Evolutionary conservation across 2,797 vertebrate genomes (phyloP).

Genomic region (Molossus alvarezi): DNA sequence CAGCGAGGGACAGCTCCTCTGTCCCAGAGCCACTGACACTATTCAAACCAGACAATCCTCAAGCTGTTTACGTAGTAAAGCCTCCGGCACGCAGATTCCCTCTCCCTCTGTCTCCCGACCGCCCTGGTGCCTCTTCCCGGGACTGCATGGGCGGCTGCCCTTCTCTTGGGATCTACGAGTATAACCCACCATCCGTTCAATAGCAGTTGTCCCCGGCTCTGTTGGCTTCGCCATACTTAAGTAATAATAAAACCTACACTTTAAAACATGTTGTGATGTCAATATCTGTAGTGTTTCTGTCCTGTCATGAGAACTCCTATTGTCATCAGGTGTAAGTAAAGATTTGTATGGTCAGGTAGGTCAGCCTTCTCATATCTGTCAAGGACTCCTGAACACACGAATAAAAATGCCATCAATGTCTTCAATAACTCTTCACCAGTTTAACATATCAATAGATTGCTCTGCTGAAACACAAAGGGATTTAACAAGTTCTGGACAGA

Average conservation of each 20-base stretch:
- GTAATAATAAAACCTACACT: neutral
- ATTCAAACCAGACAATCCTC: neutral
- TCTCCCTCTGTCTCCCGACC: neutral
- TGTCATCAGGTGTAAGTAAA: neutral
- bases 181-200: neutral
- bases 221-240: neutral
- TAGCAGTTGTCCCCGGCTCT: neutral
- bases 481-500: constrained; percentile 59
- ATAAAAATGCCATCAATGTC: neutral
- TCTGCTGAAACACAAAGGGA: constrained; percentile 72
- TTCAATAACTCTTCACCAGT: constrained; percentile 36
- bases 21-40: neutral
- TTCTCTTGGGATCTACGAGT: neutral
- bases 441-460: constrained; percentile 46
- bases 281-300: neutral
- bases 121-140: neutral
- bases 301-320: fast-evolving
- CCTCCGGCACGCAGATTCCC: neutral
- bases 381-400: neutral
- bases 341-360: neutral
- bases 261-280: neutral
- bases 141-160: too few relatives aligned
- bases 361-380: neutral
- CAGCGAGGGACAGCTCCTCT: neutral
- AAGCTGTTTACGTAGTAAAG: neutral